Evolutionary conservation across 2,113 vertebrate genomes (phyloP), one percentile per base, ranked within the genome.

Genomic region (Crotophaga sulcirostris): DNA sequence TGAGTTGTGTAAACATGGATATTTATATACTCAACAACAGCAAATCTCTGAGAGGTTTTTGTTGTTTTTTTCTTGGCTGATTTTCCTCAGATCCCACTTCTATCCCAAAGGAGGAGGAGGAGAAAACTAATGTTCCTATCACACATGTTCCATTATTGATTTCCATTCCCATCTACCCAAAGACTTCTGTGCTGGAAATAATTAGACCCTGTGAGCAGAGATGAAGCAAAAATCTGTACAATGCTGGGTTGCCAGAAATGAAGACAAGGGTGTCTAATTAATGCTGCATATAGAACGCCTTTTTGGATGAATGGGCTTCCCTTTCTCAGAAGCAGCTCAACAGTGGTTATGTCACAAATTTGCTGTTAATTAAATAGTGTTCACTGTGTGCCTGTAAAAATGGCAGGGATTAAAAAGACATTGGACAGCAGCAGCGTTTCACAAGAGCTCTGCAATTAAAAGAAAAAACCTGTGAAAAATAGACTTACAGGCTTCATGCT

Each of bases 211-310:
- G 55, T 92, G 92, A 97, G 91, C 84, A 89, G 88, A 98, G 92
- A 94, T 94, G 93, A 98, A 97, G 91, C 91, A 97, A 95, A 96
- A 95, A 94, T 97, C 94, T 75, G 94, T 96, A 90, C 62, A 94
- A 52, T 84, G 90, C 91, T 59, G 67, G 87, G 86, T 89, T 96
- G 91, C 93, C 90, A 92, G 81, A 94, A 97, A 79, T 82, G 92
- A 96, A 97, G 95, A 96, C 90, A 94, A 89, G 94, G 82, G 42
- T 94, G 94, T 90, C 97, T 98, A 98, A 98, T 98, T 98, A 98
- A 97, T 95, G 86, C 91, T 97, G 93, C 91, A 94, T 95, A 79
- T 97, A 94, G 96, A 95, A 95, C 33, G 94, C 86, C 93, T 97
- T 94, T n/a, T 96, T 91, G 93, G 94, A 97, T 97, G 96, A 97